phyloP scores from a whole-genome alignment of 2,797 vertebrate species.

The Aphelocoma californica region DNA sequence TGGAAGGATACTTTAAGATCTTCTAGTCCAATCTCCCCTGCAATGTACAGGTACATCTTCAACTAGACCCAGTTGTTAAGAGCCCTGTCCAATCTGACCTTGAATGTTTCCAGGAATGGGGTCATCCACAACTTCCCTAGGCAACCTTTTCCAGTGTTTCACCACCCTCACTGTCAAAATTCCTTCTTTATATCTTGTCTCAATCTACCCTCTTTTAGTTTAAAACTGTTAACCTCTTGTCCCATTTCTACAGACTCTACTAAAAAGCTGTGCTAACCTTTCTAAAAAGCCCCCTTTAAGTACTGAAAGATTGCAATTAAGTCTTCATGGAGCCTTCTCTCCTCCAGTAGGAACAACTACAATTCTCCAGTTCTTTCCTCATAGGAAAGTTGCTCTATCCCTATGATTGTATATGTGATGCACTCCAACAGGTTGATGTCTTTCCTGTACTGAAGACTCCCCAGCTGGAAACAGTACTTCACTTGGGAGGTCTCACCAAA shows the following conservation, averaged over 20 bases:
- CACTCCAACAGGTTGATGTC: background rate
- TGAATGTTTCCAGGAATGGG: background rate
- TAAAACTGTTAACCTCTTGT: background rate
- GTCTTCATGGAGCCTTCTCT: background rate
- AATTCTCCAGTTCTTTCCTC: background rate
- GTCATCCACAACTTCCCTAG: background rate
- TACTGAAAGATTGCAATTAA: background rate
- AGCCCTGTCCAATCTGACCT: background rate
- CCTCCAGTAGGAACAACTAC: background rate
- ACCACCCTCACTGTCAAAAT: background rate
- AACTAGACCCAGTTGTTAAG: background rate
- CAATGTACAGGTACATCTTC: background rate
- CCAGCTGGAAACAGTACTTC: background rate
- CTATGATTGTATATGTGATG: background rate
- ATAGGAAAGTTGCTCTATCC: background rate
- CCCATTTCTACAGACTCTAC: accelerated
- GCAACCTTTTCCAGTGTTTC: background rate
- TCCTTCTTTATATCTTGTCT: background rate
- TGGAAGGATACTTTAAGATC: background rate
- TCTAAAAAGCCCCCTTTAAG: background rate
- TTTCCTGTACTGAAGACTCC: background rate
- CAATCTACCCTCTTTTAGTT: background rate
- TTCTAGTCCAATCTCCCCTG: background rate
- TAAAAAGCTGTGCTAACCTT: background rate
- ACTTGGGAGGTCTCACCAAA: background rate